Evolutionary conservation across 2,797 vertebrate genomes (phyloP), one percentile per base, ranked within the genome.

Genomic region (Myotis findleyi): DNA sequence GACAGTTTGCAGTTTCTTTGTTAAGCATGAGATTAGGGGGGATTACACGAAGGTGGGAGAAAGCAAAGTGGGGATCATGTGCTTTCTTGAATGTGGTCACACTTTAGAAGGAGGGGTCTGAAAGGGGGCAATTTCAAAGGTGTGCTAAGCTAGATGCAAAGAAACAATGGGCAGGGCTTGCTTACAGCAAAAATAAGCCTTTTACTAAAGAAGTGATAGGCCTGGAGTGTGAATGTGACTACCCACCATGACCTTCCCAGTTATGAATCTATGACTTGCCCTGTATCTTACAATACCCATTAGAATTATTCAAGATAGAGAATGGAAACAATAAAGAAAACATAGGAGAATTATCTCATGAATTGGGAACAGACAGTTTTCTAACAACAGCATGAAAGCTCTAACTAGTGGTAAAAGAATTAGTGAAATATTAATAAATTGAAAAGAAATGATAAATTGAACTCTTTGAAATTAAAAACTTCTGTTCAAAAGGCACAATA

Each of bases 241-340:
- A 49, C 27, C 27, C 44, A 47, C 72, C 44, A 73, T 73, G 72
- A 73, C 44, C 72, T 47, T 8, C 16, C 16, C 25, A 30, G 27
- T 73, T 73, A 73, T 73, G 72, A 73, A 73, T n/a, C 30, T 73
- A 73, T 73, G 72, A 73, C 16, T 30, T 75, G 16, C 10, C 49
- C 62, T 51, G 41, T 59, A 72, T 64, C 49, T 84, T 86, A 88
- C 0, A 88, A 10, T 5, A 62, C n/a, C 25, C 44, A 79, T 3
- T 75, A 93, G 82, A 84, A 64, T 41, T 57, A 83, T 76, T 82
- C 51, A 88, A 95, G n/a, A 69, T 12, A 53, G 53, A 64, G 55
- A 92, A 94, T 3, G 10, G 30, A 93, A 83, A 76, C 14, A 93
- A 71, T 83, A 71, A 41, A 93, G 36, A 80, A 95, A 91, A 76